Base-by-base conservation (phyloP, 2,888 invertebrate species). In the Imbricaverruca yamaguchii region DNA sequence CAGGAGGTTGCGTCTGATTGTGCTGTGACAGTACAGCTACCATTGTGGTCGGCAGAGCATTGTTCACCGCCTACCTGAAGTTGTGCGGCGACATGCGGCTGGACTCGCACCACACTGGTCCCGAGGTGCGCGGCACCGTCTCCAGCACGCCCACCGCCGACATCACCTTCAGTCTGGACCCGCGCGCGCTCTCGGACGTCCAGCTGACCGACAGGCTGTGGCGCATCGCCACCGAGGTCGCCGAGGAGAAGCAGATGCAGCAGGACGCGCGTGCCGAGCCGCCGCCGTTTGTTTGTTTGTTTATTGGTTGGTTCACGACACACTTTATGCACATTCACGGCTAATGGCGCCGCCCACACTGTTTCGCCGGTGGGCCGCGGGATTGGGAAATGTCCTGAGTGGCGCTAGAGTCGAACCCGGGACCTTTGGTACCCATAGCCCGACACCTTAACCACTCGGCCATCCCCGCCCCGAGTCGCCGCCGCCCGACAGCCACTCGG, bases 201-300 rank as follows among this genome's bases (percentile, higher is more conserved):
- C 39, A 53, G 53, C 74, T 74, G 53, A 53, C 74, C 53, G 53
- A 74, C 53, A 53, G 74, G 53, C 74, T 74, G 8, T 74, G 74
- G 74, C 69, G 53, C 13, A 57, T 61, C 18, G 80, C 80, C 59
- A 21, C 81, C 53, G 39, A 80, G 63, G 81, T 63, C 53, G 80
- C 39, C 39, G 39, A 39, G 39, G 39, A 39, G 39, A 39, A 39
- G 39, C 39, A 39, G 39, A 1, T 1, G 39, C 39, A 39, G 39
- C 39, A 39, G 39, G 39, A 39, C 39, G 39, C 39, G 39, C 56
- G 21, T 55, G 67, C 56, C 63, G 80, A 65, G 80, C 18, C 18
- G 18, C 61, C 7, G 18, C n/a, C n/a, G n/a, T n/a, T n/a, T n/a
- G n/a, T n/a, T n/a, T n/a, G n/a, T n/a, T n/a, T n/a, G n/a, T n/a